Percentiles rank a stretch among this genome's conserved stretches.
phyloP scores from a whole-genome alignment of 2,888 invertebrate genomes.

The Stramonita haemastoma region DNA sequence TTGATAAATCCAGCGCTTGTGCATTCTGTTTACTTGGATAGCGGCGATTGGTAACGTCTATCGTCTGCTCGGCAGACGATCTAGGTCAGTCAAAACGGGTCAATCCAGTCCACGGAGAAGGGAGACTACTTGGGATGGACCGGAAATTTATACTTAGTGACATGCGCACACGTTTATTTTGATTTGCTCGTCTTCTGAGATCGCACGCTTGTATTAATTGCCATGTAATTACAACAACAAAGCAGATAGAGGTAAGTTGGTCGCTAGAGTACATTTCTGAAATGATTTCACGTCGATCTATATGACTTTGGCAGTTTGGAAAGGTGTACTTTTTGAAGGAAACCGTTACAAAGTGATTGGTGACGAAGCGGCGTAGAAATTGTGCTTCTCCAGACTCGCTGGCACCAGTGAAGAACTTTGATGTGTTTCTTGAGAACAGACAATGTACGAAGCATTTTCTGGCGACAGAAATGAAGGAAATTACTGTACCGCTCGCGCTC shows the following conservation, averaged over 20 bases:
- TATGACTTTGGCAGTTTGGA: not conserved
- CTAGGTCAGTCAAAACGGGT: slow-evolving; percentile 26
- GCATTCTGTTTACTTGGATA: slow-evolving; percentile 6
- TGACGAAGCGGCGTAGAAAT: slow-evolving; percentile 37
- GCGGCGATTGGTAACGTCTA: not conserved
- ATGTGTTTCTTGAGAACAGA: slow-evolving; percentile 29
- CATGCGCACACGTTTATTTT: slow-evolving; percentile 67
- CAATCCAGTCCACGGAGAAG: slow-evolving; percentile 9
- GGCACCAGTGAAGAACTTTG: slow-evolving; percentile 39
- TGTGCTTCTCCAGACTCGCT: slow-evolving; percentile 34
- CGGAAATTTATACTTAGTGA: slow-evolving; percentile 49
- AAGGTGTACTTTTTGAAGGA: slow-evolving; percentile 26
- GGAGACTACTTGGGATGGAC: slow-evolving; percentile 40
- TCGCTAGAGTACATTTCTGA: not conserved
- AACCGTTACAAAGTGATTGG: slow-evolving; percentile 24
- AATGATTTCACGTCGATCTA: not conserved
- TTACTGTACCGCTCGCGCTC: too few species aligned
- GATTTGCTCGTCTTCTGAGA: slow-evolving; percentile 56
- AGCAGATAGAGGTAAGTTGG: slow-evolving; percentile 34
- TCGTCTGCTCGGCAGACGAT: not conserved
- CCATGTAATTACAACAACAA: slow-evolving; percentile 42
- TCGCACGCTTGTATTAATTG: slow-evolving; percentile 42
- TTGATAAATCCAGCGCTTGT: not conserved
- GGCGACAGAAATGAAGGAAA: not conserved
- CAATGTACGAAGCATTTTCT: not conserved